These are phyloP conservation scores for Xiphophorus couchianus DNA, from an alignment of 2,113 vertebrate genomes.

Conservation along the genomic window DNA sequence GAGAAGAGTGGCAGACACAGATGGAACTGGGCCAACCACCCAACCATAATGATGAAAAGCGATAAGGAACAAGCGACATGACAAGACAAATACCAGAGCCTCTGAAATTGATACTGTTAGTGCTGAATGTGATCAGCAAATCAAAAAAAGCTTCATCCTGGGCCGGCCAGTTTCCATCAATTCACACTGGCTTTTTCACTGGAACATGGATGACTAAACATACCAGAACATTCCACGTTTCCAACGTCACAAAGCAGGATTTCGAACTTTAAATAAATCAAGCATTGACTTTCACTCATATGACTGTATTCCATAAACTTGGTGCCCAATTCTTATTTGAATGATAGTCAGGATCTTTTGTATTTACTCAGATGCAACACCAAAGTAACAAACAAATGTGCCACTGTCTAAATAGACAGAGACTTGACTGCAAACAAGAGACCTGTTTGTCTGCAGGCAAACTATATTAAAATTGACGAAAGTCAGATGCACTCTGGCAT, in stretches of 20 bases:
- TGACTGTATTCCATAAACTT: background rate
- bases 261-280: constrained; percentile 24
- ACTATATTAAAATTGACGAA: background rate
- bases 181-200: background rate
- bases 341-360: background rate
- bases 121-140: constrained; percentile 4
- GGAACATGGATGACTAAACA: background rate
- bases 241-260: background rate
- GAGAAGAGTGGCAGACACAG: constrained; percentile 14
- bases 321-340: background rate
- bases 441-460: background rate
- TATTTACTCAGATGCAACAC: constrained; percentile 8
- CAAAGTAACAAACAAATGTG: constrained; percentile 11
- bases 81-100: constrained; percentile 60
- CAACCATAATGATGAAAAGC: constrained; percentile 27
- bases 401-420: background rate
- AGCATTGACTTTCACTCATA: background rate
- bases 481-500: constrained; percentile 47
- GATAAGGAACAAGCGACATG: constrained; percentile 44
- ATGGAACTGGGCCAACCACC: constrained; percentile 11
- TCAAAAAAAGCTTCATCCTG: background rate
- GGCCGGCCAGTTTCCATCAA: background rate
- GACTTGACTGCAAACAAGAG: background rate
- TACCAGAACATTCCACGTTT: background rate
- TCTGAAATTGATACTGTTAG: background rate